A percentile compares a stretch with the other conserved stretches of the same genome.
phyloP scores from a whole-genome alignment of 2,113 vertebrate species.

The Ameiurus melas region DNA sequence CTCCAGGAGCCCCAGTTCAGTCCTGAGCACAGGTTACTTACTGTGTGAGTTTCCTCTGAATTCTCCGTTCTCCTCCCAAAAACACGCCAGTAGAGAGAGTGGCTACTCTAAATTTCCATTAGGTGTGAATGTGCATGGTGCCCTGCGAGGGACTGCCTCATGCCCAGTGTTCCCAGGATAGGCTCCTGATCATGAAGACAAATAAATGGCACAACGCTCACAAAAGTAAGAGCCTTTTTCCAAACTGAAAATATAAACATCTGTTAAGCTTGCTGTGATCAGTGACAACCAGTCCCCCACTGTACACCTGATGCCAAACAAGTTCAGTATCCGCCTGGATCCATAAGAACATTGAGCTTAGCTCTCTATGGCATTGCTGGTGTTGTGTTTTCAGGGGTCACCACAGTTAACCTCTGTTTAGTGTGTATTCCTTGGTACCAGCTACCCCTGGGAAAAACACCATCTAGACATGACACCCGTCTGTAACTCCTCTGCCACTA shows the following conservation, averaged over 20 bases:
- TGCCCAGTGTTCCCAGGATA: background rate
- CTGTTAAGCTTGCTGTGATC: constrained; percentile 39
- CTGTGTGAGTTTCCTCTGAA: background rate
- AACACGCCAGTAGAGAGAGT: background rate
- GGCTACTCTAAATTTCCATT: background rate
- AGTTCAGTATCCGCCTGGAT: constrained; percentile 36
- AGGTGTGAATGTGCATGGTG: background rate
- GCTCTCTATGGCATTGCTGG: constrained; percentile 26
- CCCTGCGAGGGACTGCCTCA: background rate
- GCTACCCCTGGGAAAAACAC: constrained; percentile 32
- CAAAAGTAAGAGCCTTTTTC: background rate
- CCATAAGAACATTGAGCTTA: constrained; percentile 17
- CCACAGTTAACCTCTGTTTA: constrained; percentile 50
- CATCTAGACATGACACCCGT: constrained; percentile 54
- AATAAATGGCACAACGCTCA: background rate
- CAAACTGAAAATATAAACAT: constrained; percentile 1
- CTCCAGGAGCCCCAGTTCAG: background rate
- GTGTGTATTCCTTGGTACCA: constrained; percentile 39
- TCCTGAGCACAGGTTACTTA: background rate
- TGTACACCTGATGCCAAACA: constrained; percentile 6
- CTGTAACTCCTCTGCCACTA: constrained; percentile 41
- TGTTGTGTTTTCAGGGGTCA: constrained; percentile 40
- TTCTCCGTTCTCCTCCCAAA: background rate
- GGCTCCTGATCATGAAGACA: background rate
- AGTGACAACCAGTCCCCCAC: constrained; percentile 4